Percentiles rank a stretch among this genome's conserved stretches.
Conservation (phyloP, 1,140 invertebrate species). For the Periplaneta americana region DNA sequence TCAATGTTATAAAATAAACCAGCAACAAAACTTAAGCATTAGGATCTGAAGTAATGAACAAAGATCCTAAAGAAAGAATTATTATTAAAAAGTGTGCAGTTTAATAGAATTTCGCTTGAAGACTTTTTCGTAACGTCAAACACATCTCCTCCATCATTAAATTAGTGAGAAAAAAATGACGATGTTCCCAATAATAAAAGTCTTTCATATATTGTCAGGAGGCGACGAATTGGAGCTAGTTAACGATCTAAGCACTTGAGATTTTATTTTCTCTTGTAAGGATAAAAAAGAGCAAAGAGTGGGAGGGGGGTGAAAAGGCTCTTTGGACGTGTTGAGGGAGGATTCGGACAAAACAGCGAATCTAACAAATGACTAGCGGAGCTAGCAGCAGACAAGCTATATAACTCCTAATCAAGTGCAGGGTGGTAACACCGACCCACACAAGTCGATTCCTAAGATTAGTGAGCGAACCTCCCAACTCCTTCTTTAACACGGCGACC, state of each 20-base stretch:
- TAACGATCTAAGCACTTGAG: neutral
- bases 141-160: too few species aligned
- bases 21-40: too few species aligned
- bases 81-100: too few species aligned
- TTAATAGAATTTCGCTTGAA: too few species aligned
- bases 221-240: neutral
- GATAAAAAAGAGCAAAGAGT: neutral
- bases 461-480: neutral
- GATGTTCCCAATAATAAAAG: neutral
- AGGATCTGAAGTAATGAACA: too few species aligned
- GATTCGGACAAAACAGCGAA: neutral
- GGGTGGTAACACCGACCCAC: neutral
- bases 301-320: neutral
- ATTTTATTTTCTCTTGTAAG: neutral
- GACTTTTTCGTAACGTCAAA: too few species aligned
- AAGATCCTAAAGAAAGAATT: too few species aligned
- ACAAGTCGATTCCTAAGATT: conserved; percentile 8
- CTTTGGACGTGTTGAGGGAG: neutral
- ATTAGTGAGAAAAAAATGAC: neutral
- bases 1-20: too few species aligned
- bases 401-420: conserved; percentile 7
- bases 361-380: neutral
- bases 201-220: neutral
- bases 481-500: neutral
- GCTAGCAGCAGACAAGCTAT: neutral